Conservation (phyloP, 2,797 vertebrate genomes). For the Anguilla anguilla region DNA sequence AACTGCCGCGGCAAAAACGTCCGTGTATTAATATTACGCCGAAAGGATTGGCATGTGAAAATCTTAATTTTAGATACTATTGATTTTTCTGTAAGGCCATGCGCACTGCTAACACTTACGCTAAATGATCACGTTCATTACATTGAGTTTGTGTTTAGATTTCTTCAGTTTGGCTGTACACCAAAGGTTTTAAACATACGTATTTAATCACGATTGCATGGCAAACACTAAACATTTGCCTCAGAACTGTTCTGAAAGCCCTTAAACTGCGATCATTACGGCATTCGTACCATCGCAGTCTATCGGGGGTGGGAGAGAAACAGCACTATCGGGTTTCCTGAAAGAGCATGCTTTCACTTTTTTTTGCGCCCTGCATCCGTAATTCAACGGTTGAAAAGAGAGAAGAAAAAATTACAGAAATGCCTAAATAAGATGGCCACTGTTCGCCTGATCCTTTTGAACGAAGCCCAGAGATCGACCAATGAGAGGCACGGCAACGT, state of each 20-base stretch:
- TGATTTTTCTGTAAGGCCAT: neutral
- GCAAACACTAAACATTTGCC: neutral
- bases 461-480: slow-evolving; percentile 13
- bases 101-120: neutral
- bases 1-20: too few relatives aligned
- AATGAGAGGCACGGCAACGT: slow-evolving; percentile 16
- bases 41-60: too few relatives aligned
- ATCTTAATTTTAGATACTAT: neutral
- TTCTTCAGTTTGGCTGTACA: neutral
- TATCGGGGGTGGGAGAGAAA: neutral
- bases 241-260: neutral
- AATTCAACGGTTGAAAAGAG: neutral
- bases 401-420: neutral
- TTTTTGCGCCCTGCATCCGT: neutral
- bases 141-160: neutral
- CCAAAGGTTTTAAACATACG: neutral
- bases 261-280: too few relatives aligned
- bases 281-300: neutral
- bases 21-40: too few relatives aligned
- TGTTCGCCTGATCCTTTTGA: neutral
- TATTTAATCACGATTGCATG: neutral
- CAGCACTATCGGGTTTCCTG: neutral
- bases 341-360: neutral
- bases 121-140: neutral
- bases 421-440: neutral